These are phyloP conservation scores for Quiscalus mexicanus DNA, from an alignment of 2,113 vertebrate genomes.

Conservation along the genomic window DNA sequence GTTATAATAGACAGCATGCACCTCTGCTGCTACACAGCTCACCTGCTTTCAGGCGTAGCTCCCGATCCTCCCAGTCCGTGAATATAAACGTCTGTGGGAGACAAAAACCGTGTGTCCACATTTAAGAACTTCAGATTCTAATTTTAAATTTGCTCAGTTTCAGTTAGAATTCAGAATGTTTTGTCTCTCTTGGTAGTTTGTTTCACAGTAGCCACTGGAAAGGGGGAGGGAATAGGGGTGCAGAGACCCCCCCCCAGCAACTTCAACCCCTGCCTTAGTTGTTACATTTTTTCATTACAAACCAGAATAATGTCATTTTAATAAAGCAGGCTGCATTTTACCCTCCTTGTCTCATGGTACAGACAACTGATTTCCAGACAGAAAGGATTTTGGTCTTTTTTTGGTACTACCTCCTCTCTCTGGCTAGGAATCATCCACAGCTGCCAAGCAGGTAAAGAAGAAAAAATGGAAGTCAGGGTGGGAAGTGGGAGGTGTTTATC, in stretches of 20 bases:
- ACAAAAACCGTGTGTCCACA: not conserved
- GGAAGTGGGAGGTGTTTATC: not conserved
- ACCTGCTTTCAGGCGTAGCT: slow-evolving; percentile 84
- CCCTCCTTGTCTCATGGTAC: not conserved
- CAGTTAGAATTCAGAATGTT: not conserved
- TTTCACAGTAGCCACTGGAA: not conserved
- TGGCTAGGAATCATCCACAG: not conserved
- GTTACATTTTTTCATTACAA: not conserved
- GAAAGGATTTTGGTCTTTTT: not conserved
- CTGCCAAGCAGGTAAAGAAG: not conserved
- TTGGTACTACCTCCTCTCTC: not conserved
- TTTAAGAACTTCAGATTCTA: not conserved
- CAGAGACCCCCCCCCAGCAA: not conserved
- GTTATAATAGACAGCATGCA: not conserved
- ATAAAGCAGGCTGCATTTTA: not conserved
- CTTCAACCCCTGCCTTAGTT: not conserved
- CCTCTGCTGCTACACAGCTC: not conserved
- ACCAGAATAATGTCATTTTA: not conserved
- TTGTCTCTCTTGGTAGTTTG: not conserved
- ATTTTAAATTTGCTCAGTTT: not conserved
- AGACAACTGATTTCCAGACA: not conserved
- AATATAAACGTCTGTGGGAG: slow-evolving; percentile 90
- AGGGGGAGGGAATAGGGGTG: fast-evolving
- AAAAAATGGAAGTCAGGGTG: not conserved
- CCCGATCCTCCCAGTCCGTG: slow-evolving; percentile 90